Base-by-base conservation (phyloP, 23 tunicate genomes). In the Ciona savignyi region DNA sequence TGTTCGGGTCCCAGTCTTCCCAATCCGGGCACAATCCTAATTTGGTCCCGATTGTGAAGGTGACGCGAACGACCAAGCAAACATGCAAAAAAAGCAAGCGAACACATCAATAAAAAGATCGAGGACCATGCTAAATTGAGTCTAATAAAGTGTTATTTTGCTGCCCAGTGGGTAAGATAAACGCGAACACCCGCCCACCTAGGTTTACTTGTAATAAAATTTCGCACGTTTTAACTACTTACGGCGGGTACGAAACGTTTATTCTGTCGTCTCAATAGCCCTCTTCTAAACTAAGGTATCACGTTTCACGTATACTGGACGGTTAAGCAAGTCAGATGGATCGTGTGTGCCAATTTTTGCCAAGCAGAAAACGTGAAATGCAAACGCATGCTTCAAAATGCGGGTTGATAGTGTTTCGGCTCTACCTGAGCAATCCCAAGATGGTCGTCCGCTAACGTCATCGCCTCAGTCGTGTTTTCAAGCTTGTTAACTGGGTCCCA, bases 11-110 rank as follows among this genome's bases (percentile, higher is more conserved):
- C 99, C 99, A 95, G 34, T 88, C 96, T 33, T 95, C 96, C 99
- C 99, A 95, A 28, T 84, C 89, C 25, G 99, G 99, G 48, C 99
- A 95, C 60, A 95, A 70, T 9, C 99, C 99, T 95, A 64, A 63
- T 76, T 61, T 25, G 31, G 34, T 68, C 4, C 11, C 28, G 67
- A 68, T 34, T 3, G 65, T 72, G 69, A 72, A 35, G 29, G n/a
- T 19, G 29, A 77, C 32, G 34, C 23, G 63, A 66, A 21, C 68
- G 68, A 27, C 9, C 72, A 30, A 68, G 35, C 34, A 71, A 71
- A 35, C 63, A 23, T 34, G 63, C 63, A 71, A 71, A 34, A 69
- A 6, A 25, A n/a, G 65, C 76, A 71, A 19, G 76, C 27, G 15
- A 42, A 42, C 56, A 6, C 56, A 15, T 42, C 56, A 42, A 6